Percentiles rank a stretch among this genome's conserved stretches.
Conservation (phyloP, 1,140 invertebrate species). For the Heliconius hermathena region DNA sequence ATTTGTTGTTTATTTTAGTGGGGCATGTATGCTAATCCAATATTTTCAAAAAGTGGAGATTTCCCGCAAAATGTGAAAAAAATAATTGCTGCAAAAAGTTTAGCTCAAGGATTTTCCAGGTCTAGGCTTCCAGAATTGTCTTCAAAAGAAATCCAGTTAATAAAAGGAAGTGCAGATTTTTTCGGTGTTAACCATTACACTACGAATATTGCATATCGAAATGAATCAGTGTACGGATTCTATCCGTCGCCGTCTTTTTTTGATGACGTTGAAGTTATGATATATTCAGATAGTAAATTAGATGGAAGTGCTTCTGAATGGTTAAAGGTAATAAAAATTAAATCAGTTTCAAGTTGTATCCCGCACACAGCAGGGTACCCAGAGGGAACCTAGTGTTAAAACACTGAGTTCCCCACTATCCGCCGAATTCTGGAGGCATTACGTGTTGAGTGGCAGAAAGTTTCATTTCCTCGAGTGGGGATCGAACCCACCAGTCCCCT, state of each 20-base stretch:
- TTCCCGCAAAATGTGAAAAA: slow-evolving; percentile 83
- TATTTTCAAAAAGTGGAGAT: slow-evolving; percentile 82
- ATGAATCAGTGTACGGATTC: slow-evolving; percentile 43
- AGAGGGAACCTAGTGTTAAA: too few relatives aligned
- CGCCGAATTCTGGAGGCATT: too few relatives aligned
- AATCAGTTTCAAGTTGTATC: too few relatives aligned
- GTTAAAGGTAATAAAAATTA: slow-evolving; percentile 40
- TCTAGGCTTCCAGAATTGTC: slow-evolving; percentile 75
- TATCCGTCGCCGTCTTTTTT: slow-evolving; percentile 49
- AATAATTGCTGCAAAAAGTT: slow-evolving; percentile 78
- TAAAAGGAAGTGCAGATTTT: slow-evolving; percentile 81
- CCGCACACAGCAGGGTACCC: too few relatives aligned
- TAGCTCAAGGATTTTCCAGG: slow-evolving; percentile 65
- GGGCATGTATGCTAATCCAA: slow-evolving; percentile 75
- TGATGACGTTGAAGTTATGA: slow-evolving; percentile 47
- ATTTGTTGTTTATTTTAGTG: slow-evolving; percentile 50
- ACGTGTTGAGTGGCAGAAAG: too few relatives aligned
- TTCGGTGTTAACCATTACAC: slow-evolving; percentile 84
- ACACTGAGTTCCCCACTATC: too few relatives aligned
- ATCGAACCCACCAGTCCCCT: too few relatives aligned
- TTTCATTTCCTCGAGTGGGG: too few relatives aligned
- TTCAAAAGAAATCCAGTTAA: slow-evolving; percentile 53
- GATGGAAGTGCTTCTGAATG: slow-evolving; percentile 36
- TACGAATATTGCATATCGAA: slow-evolving; percentile 57
- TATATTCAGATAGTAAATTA: slow-evolving; percentile 47